phyloP scores from a whole-genome alignment of 2,797 vertebrate genomes.

The Sebastes glaucus region DNA sequence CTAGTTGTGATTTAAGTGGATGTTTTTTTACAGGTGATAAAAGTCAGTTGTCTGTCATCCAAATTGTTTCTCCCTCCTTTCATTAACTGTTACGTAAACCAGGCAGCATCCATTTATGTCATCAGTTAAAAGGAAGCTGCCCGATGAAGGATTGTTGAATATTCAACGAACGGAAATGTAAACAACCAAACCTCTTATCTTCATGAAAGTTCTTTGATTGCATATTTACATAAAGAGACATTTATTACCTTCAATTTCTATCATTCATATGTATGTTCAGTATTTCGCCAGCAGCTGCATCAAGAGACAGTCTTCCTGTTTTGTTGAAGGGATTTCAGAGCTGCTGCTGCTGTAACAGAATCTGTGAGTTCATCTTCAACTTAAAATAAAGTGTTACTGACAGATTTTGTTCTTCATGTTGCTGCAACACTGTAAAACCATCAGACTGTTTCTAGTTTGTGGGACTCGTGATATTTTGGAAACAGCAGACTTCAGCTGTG shows the following conservation, averaged over 20 bases:
- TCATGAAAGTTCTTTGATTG: background rate
- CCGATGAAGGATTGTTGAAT: background rate
- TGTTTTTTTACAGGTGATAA: no score
- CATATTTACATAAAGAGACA: background rate
- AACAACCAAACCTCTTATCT: background rate
- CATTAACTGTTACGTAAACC: background rate
- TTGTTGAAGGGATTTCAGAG: background rate
- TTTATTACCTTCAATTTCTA: background rate
- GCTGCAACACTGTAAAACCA: background rate
- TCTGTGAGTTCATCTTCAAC: background rate
- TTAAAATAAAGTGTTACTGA: background rate
- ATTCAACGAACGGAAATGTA: background rate
- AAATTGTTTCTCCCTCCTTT: no score
- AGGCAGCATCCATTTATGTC: background rate
- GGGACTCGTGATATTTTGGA: slow-evolving; percentile 35
- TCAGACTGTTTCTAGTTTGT: background rate
- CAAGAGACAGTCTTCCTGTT: background rate
- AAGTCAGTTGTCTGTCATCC: no score
- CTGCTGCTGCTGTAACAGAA: background rate
- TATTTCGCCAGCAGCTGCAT: background rate
- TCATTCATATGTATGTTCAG: background rate
- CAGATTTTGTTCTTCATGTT: background rate
- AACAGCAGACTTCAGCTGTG: background rate
- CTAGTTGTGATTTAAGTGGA: no score
- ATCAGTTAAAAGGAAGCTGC: background rate